Conservation (phyloP, 2,888 invertebrate species). For the Conops quadrifasciatus region DNA sequence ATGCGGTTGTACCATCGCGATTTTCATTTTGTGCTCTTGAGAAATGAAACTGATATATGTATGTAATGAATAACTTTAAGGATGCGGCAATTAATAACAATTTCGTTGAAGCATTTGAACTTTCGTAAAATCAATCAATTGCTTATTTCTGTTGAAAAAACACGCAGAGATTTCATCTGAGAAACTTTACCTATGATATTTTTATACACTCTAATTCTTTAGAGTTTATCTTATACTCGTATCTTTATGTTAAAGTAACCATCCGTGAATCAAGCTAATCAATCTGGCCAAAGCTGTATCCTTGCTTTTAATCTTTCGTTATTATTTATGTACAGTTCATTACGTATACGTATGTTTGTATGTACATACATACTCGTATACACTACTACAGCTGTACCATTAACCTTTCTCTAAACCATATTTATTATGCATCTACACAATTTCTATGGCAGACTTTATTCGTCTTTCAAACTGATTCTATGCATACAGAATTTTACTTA, state of each 20-base stretch:
- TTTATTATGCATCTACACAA: constrained; percentile 12
- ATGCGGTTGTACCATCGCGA: too few species aligned
- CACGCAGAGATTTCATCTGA: constrained; percentile 48
- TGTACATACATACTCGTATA: background rate
- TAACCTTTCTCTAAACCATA: background rate
- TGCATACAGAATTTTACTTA: background rate
- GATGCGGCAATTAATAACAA: constrained; percentile 2
- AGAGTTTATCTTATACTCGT: background rate
- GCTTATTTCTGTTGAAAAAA: constrained; percentile 52
- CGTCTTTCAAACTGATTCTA: background rate
- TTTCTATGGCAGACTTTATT: constrained; percentile 28
- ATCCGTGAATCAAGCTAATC: background rate
- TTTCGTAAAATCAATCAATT: constrained; percentile 41
- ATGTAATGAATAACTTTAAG: background rate
- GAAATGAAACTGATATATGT: background rate
- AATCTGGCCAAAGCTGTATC: background rate
- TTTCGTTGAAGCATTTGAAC: constrained; percentile 29
- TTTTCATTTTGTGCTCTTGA: too few species aligned
- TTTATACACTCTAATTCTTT: background rate
- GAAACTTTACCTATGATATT: constrained; percentile 26
- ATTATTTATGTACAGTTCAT: background rate
- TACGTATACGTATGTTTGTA: background rate
- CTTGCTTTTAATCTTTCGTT: background rate
- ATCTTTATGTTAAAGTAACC: background rate
- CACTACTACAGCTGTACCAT: background rate